Evolutionary conservation across 2,888 invertebrate species (phyloP).

Genomic region (Eilema caniola): DNA sequence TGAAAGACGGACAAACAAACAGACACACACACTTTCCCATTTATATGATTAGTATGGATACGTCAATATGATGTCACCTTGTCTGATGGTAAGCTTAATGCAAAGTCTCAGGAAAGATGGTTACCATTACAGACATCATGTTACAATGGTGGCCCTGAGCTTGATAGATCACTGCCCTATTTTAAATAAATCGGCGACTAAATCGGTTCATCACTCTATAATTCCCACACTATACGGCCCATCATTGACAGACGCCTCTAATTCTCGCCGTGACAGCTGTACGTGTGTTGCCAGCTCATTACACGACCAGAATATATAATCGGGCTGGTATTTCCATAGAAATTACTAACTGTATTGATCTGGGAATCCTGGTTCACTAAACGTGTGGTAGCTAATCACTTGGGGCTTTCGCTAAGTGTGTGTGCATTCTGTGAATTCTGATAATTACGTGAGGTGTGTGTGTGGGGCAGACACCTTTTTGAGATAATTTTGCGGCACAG

Average conservation of each 20-base stretch:
- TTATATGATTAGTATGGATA: too few relatives aligned
- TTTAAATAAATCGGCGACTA: too few relatives aligned
- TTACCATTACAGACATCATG: too few relatives aligned
- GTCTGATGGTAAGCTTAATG: too few relatives aligned
- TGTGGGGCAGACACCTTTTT: too few relatives aligned
- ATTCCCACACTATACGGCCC: neutral
- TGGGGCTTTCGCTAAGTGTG: neutral
- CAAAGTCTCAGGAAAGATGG: too few relatives aligned
- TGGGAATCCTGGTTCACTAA: slow-evolving; percentile 19
- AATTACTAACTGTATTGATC: slow-evolving; percentile 42
- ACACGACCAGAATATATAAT: slow-evolving; percentile 43
- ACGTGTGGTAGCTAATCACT: neutral
- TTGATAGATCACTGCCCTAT: too few relatives aligned
- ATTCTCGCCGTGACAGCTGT: slow-evolving; percentile 26
- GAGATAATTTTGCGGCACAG: too few relatives aligned
- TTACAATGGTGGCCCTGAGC: too few relatives aligned
- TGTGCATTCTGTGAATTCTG: neutral
- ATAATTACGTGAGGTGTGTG: neutral
- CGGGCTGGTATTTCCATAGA: slow-evolving; percentile 38
- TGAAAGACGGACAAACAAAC: too few relatives aligned
- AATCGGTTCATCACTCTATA: neutral
- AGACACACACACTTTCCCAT: too few relatives aligned
- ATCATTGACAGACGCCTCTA: slow-evolving; percentile 24
- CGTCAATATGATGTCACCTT: too few relatives aligned
- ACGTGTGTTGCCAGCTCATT: slow-evolving; percentile 27